A percentile compares a stretch with the other conserved stretches of the same genome.
phyloP scores from a whole-genome alignment of 2,888 invertebrate genomes.

The Protonemura montana region DNA sequence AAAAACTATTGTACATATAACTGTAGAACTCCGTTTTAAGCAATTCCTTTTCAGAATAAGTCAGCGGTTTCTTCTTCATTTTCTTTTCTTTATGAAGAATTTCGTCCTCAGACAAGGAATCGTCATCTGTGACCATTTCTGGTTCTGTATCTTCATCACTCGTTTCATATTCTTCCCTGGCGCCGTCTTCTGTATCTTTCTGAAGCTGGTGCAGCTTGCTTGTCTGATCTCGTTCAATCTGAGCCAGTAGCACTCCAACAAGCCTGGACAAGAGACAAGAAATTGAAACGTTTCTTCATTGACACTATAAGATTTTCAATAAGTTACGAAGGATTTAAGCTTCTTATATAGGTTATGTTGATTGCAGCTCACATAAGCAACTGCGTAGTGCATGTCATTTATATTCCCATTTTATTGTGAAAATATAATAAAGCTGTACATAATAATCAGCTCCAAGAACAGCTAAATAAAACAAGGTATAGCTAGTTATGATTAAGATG shows the following conservation, averaged over 20 bases:
- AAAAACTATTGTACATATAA: conserved; percentile 84
- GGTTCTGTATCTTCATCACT: conserved; percentile 52
- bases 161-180: conserved; percentile 55
- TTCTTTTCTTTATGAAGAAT: conserved; percentile 61
- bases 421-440: too few species aligned
- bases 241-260: conserved; percentile 53
- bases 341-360: too few species aligned
- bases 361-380: too few species aligned
- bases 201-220: conserved; percentile 70
- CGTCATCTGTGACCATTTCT: conserved; percentile 54
- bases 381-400: too few species aligned
- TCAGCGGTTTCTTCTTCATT: conserved; percentile 53
- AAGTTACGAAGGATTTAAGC: too few species aligned
- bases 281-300: too few species aligned
- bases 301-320: too few species aligned
- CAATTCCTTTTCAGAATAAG: conserved; percentile 62
- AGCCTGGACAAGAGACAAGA: conserved; percentile 29
- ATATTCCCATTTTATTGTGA: too few species aligned
- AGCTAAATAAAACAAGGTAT: too few species aligned
- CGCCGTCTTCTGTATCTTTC: conserved; percentile 56
- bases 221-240: conserved; percentile 77
- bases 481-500: too few species aligned
- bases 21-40: conserved; percentile 82
- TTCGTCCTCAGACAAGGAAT: conserved; percentile 50
- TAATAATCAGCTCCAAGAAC: too few species aligned